Base-by-base conservation (phyloP, 1,140 invertebrate genomes). In the Camponotus vicinus region DNA sequence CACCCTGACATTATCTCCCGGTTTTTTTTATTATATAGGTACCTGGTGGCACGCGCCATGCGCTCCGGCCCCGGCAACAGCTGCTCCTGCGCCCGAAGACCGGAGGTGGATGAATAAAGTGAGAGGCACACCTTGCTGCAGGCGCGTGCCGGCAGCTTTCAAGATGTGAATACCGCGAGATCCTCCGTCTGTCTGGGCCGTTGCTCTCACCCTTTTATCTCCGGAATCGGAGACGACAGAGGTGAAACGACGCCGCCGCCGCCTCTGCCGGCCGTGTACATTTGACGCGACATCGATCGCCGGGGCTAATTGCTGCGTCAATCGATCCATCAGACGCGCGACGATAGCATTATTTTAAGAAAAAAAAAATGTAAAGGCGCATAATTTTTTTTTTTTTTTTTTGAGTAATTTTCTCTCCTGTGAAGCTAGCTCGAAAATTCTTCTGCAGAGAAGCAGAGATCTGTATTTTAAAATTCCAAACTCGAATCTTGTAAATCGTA, bases 31-130 rank as follows among this genome's bases (percentile, higher is more conserved):
- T 95, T 93, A 93, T 94, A 92, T 92, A 92, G 92, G 91, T 95
- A 95, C 94, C 94, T 94, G 93, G 94, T 95, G 94, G 94, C 94
- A 95, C 94, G 94, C 94, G 94, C 94, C 94, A 92, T 92, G 89
- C 92, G 89, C 89, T 92, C 86, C 69, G 79, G 77, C 85, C 91
- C 84, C 86, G 92, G 86, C 90, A 94, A 94, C 94, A 95, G 94
- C 94, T 95, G 94, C 92, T 94, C 86, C 91, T 83, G 90, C 91
- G 70, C 90, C 91, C 89, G 88, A 85, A 86, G 88, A 91, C 90
- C 89, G 89, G 91, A 91, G 92, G 87, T 90, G 86, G 89, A 91
- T 90, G 90, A 91, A 92, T 92, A 92, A 90, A 93, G 92, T 92
- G 92, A 92, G 92, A 93, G 92, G 92, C 92, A 91, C 92, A 93